Evolutionary conservation across 2,113 vertebrate species (phyloP).

Genomic region (Protobothrops flavoviridis): DNA sequence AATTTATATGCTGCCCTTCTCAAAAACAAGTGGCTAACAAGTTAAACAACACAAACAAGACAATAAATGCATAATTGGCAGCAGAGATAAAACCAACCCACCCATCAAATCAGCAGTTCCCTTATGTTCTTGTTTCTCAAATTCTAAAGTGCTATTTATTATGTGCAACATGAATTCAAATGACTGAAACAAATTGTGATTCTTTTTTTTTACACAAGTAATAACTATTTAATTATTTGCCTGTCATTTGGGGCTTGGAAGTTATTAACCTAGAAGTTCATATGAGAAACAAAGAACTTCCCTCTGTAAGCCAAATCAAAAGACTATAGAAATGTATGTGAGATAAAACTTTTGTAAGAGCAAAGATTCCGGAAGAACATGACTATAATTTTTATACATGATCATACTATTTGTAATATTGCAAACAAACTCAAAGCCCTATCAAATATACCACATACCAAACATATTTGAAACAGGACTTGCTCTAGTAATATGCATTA

Average conservation of each 20-base stretch:
- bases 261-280: not conserved
- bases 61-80: not conserved
- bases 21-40: not conserved
- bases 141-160: not conserved
- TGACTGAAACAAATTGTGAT: not conserved
- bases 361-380: not conserved
- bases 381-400: not conserved
- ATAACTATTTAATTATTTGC: not conserved
- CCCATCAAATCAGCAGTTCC: not conserved
- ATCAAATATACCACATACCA: not conserved
- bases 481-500: conserved; percentile 12
- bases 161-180: not conserved
- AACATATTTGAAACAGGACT: not conserved
- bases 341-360: not conserved
- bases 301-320: not conserved
- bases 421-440: not conserved
- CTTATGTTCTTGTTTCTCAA: not conserved
- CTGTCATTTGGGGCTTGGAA: not conserved
- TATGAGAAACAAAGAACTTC: not conserved
- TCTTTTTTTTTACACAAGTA: not conserved
- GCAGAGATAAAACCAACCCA: not conserved
- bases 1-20: not conserved
- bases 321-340: not conserved
- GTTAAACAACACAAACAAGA: not conserved
- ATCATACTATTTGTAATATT: not conserved